These are phyloP conservation scores for Microtus oregoni DNA, from an alignment of 2,113 vertebrate genomes.

Conservation along the genomic window DNA sequence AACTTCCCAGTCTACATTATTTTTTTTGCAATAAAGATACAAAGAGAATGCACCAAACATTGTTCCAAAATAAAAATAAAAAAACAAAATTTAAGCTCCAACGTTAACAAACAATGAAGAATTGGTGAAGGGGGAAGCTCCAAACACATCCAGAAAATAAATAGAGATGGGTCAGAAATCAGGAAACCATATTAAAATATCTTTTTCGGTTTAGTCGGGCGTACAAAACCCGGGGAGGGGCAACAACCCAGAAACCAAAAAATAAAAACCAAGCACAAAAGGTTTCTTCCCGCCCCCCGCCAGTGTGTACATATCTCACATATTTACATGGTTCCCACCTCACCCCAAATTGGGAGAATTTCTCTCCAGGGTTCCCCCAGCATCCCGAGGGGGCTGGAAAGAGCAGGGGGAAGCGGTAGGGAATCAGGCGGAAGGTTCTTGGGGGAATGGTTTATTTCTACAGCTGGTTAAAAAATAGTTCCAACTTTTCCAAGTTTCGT, in stretches of 20 bases:
- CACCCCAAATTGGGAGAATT: slow-evolving; percentile 74
- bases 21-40: slow-evolving; percentile 95
- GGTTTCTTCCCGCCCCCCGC: slow-evolving; percentile 81
- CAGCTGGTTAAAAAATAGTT: slow-evolving; percentile 81
- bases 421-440: slow-evolving; percentile 72
- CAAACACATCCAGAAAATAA: slow-evolving; percentile 96
- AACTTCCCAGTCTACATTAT: slow-evolving; percentile 97
- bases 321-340: slow-evolving; percentile 92
- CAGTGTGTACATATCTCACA: slow-evolving; percentile 96
- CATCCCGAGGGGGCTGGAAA: slow-evolving; percentile 46
- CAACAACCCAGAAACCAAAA: slow-evolving; percentile 83
- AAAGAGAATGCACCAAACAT: slow-evolving; percentile 93
- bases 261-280: slow-evolving; percentile 88
- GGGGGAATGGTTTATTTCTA: slow-evolving; percentile 77
- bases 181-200: slow-evolving; percentile 98
- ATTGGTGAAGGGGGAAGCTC: slow-evolving; percentile 89
- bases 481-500: slow-evolving; percentile 83
- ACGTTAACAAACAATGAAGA: slow-evolving; percentile 86
- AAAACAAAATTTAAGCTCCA: slow-evolving; percentile 94
- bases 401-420: slow-evolving; percentile 52
- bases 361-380: slow-evolving; percentile 55
- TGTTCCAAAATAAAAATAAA: slow-evolving; percentile 89
- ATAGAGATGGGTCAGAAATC: slow-evolving; percentile 96
- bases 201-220: slow-evolving; percentile 94
- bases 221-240: slow-evolving; percentile 91